Conservation (phyloP, 2,888 invertebrate species). For the Ceratothoa steindachneri region DNA sequence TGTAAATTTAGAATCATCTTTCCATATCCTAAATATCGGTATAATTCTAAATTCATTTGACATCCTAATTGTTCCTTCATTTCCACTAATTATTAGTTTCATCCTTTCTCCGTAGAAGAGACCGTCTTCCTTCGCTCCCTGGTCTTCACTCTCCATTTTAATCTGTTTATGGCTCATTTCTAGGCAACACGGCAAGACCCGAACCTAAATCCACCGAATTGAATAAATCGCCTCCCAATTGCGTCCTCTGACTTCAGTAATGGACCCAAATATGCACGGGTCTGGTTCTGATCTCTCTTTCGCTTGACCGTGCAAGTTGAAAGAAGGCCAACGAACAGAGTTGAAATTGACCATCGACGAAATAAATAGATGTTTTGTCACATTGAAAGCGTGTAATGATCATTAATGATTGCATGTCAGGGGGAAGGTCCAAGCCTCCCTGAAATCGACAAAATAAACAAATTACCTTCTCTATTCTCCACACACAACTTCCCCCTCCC, state of each 20-base stretch:
- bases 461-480: background rate
- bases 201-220: background rate
- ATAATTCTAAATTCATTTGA: no score
- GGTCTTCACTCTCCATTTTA: no score
- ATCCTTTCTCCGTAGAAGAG: no score
- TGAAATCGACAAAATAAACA: background rate
- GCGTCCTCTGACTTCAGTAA: background rate
- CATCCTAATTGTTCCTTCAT: no score
- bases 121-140: no score
- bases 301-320: background rate
- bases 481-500: background rate
- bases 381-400: background rate
- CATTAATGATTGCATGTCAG: background rate
- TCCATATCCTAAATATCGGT: no score
- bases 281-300: background rate
- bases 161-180: no score
- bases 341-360: background rate
- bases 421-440: background rate
- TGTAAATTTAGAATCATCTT: no score
- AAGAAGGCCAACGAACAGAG: background rate
- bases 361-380: background rate
- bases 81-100: no score
- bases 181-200: no score
- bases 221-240: background rate
- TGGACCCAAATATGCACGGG: background rate